phyloP scores from a whole-genome alignment of 2,113 vertebrate species.

The Scopus umbretta region DNA sequence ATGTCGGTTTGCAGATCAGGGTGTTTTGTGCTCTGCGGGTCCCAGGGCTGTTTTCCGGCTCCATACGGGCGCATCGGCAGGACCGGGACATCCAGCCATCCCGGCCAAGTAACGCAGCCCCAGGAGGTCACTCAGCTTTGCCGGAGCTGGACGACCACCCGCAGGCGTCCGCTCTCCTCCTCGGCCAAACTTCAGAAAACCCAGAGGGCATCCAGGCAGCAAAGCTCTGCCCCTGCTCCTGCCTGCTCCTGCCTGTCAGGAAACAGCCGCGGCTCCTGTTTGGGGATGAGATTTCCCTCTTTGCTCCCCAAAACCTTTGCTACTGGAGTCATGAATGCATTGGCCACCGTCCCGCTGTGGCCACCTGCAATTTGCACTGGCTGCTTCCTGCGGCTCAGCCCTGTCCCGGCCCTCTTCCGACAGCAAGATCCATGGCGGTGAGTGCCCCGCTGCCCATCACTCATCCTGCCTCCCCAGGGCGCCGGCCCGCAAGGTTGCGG shows the following conservation, averaged over 20 bases:
- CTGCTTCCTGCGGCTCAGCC: not conserved
- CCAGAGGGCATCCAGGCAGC: not conserved
- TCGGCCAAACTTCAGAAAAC: not conserved
- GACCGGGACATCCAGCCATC: not conserved
- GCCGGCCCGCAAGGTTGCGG: not conserved
- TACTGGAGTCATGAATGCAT: not conserved
- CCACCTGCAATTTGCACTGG: not conserved
- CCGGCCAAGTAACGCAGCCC: rapidly evolving
- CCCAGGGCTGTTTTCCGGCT: not conserved
- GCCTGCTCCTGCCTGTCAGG: not conserved
- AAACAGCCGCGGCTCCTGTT: not conserved
- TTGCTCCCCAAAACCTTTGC: not conserved
- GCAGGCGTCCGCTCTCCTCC: rapidly evolving
- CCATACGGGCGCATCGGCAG: rapidly evolving
- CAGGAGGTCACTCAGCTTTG: not conserved
- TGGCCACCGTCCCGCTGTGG: not conserved
- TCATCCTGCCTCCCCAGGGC: not conserved
- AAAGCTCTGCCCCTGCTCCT: not conserved
- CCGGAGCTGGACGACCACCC: not conserved
- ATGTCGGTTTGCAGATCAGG: not conserved
- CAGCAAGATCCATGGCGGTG: not conserved
- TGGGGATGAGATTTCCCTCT: not conserved
- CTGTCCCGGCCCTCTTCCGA: not conserved
- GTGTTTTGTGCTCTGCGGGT: not conserved
- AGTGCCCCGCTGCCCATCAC: not conserved